These are phyloP conservation scores for Pandion haliaetus DNA, from an alignment of 2,113 vertebrate species.

Conservation along the genomic window DNA sequence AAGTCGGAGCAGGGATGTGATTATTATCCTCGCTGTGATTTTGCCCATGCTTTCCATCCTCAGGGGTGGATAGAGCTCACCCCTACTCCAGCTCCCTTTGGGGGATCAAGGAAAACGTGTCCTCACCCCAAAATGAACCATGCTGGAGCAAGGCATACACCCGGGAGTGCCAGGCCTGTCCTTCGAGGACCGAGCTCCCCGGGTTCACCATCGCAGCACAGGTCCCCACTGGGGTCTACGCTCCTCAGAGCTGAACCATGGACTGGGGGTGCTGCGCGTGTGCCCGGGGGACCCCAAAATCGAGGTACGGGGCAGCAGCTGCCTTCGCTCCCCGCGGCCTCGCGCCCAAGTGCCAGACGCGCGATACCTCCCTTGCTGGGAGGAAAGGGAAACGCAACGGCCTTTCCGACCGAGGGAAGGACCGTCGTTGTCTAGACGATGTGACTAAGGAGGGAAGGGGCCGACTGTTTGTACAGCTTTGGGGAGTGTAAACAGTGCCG, in stretches of 20 bases:
- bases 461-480: constrained; percentile 45
- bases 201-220: not conserved
- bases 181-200: not conserved
- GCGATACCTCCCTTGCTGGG: not conserved
- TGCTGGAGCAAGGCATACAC: not conserved
- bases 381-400: not conserved
- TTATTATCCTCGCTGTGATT: not conserved
- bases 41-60: not conserved
- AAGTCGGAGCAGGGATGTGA: not conserved
- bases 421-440: constrained; percentile 30
- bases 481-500: constrained; percentile 21
- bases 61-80: accelerated
- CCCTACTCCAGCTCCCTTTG: not conserved
- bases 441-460: constrained; percentile 41
- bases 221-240: accelerated
- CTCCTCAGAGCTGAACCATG: not conserved
- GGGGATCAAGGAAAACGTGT: not conserved
- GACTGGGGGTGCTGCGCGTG: not conserved
- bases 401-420: not conserved
- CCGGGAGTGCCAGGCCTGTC: not conserved
- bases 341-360: not conserved
- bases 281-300: accelerated
- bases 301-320: not conserved
- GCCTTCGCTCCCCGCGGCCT: not conserved
- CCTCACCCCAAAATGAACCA: not conserved